Evolutionary conservation across 2,888 invertebrate genomes (phyloP).

Genomic region (Aelia acuminata): DNA sequence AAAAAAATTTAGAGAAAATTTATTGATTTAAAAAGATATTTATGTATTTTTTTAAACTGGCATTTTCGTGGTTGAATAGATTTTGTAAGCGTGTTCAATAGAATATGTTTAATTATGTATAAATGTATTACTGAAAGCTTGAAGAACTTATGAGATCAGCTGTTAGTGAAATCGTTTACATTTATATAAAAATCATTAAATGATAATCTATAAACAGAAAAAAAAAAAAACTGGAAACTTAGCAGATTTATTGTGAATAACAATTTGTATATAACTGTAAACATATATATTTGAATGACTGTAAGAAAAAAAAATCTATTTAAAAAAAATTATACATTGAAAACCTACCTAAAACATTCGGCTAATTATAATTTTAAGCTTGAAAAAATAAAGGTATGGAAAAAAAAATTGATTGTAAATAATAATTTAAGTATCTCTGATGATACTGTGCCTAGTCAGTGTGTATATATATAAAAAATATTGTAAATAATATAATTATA

Average conservation of each 20-base stretch:
- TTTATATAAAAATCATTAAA: neutral
- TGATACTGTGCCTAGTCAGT: slow-evolving; percentile 64
- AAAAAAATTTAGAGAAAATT: no score
- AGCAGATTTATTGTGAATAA: slow-evolving; percentile 41
- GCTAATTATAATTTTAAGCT: neutral
- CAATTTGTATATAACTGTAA: slow-evolving; percentile 57
- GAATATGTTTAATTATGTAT: neutral
- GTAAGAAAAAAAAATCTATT: neutral
- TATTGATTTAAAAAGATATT: no score
- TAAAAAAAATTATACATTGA: slow-evolving; percentile 20
- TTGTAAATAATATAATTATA: slow-evolving; percentile 64
- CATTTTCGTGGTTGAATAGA: neutral
- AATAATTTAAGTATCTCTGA: slow-evolving; percentile 32
- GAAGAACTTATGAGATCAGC: neutral
- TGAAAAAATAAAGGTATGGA: neutral
- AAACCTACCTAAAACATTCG: neutral
- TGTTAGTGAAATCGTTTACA: slow-evolving; percentile 22
- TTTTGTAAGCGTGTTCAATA: slow-evolving; percentile 37
- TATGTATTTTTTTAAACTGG: neutral
- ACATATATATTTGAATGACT: slow-evolving; percentile 38
- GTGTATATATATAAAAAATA: slow-evolving; percentile 61
- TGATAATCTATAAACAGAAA: neutral
- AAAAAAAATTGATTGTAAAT: slow-evolving; percentile 19
- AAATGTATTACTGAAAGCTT: neutral
- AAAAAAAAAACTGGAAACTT: slow-evolving; percentile 1